Evolutionary conservation across 2,888 invertebrate species (phyloP).

Genomic region (Vesta saturnalis): DNA sequence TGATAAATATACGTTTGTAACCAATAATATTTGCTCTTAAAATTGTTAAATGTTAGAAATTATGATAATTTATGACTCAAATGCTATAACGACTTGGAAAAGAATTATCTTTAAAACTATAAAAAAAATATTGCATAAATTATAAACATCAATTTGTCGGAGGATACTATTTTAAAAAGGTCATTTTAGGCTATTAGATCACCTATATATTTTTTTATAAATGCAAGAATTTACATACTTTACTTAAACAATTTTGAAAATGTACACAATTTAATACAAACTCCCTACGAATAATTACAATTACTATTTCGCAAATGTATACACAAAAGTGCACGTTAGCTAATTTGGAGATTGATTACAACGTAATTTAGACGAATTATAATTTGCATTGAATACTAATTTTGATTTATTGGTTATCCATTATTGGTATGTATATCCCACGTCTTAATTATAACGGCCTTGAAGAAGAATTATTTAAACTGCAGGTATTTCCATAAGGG

Average conservation of each 20-base stretch:
- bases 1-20: not conserved
- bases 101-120: not conserved
- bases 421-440: conserved; percentile 9
- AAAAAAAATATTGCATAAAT: not conserved
- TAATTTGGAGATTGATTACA: not conserved
- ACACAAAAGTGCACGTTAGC: not conserved
- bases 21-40: not conserved
- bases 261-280: no score
- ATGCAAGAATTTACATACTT: not conserved
- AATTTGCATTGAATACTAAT: conserved; percentile 14
- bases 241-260: no score
- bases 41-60: not conserved
- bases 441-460: not conserved
- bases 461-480: conserved; percentile 1
- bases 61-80: not conserved
- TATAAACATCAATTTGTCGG: not conserved
- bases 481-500: not conserved
- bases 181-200: conserved; percentile 3
- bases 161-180: not conserved
- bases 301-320: no score
- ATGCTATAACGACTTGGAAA: not conserved
- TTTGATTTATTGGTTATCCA: conserved; percentile 4
- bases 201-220: not conserved
- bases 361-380: conserved; percentile 6
- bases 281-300: no score